These are phyloP conservation scores for Metalampra italica DNA, from an alignment of 2,888 invertebrate species.

Conservation along the genomic window DNA sequence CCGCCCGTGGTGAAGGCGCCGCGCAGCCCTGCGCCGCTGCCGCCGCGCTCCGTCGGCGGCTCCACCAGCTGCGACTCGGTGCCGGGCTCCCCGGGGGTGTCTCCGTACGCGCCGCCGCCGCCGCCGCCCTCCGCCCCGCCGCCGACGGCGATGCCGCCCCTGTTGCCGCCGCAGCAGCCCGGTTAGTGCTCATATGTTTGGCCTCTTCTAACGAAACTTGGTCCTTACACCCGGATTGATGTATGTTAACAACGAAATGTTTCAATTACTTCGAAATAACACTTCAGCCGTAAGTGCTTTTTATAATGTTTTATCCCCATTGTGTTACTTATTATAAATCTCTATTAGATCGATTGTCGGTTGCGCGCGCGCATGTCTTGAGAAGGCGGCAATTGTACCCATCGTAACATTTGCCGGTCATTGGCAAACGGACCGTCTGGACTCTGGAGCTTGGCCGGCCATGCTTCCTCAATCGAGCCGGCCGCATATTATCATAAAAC, in stretches of 20 bases:
- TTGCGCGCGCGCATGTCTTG: background rate
- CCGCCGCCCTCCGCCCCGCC: conserved; percentile 81
- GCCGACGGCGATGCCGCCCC: conserved; percentile 70
- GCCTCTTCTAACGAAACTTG: background rate
- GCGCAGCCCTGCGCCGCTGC: conserved; percentile 52
- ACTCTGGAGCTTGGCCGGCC: no score
- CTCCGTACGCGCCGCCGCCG: conserved; percentile 59
- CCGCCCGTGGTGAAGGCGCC: conserved; percentile 68
- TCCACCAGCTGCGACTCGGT: conserved; percentile 65
- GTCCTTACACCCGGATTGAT: no score
- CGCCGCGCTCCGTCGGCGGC: conserved; percentile 52
- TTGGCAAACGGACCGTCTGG: no score
- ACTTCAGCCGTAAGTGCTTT: no score
- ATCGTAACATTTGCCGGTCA: no score
- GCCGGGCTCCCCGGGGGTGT: conserved; percentile 63
- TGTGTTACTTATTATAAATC: no score
- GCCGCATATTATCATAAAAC: no score
- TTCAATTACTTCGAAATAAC: no score
- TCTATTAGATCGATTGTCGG: background rate
- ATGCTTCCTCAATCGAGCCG: no score
- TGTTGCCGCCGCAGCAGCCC: conserved; percentile 67
- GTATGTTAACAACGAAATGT: no score
- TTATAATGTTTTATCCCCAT: no score
- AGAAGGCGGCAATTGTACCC: no score
- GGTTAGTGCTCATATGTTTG: conserved; percentile 43